Conservation (phyloP, 2,113 vertebrate genomes). For the Indicator maculatus region DNA sequence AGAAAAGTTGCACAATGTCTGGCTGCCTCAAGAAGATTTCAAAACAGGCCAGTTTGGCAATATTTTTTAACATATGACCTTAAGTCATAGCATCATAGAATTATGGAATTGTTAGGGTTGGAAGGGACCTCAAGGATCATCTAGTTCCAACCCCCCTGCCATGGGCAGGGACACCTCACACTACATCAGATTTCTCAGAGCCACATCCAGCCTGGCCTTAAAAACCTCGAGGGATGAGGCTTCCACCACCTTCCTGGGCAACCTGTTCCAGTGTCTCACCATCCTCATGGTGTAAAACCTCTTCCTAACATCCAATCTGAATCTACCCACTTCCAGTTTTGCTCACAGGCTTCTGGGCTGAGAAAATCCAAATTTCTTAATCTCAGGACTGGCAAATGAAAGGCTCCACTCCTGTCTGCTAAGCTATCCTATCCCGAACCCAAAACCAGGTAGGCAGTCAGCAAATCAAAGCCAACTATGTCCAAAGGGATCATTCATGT, state of each 20-base stretch:
- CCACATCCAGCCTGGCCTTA: too few species aligned
- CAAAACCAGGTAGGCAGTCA: background rate
- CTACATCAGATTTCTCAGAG: too few species aligned
- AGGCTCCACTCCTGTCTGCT: background rate
- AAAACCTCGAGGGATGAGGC: too few species aligned
- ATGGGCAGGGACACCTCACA: too few species aligned
- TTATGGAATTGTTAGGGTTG: too few species aligned
- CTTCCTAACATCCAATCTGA: too few species aligned
- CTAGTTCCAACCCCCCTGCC: too few species aligned
- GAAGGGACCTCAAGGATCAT: too few species aligned
- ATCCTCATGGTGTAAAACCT: too few species aligned
- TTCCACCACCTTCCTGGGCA: too few species aligned
- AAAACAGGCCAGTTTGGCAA: background rate
- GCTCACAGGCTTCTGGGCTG: background rate
- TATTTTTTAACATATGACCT: background rate
- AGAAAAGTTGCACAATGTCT: background rate
- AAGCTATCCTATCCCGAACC: background rate
- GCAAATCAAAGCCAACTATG: background rate
- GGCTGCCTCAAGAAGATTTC: background rate
- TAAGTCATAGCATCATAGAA: background rate
- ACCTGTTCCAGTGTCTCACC: too few species aligned
- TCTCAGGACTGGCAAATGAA: background rate
- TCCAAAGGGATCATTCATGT: background rate
- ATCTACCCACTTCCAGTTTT: too few species aligned
- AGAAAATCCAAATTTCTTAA: slow-evolving; percentile 3